phyloP scores from a whole-genome alignment of 1,140 invertebrate genomes.

The Cydia amplana region DNA sequence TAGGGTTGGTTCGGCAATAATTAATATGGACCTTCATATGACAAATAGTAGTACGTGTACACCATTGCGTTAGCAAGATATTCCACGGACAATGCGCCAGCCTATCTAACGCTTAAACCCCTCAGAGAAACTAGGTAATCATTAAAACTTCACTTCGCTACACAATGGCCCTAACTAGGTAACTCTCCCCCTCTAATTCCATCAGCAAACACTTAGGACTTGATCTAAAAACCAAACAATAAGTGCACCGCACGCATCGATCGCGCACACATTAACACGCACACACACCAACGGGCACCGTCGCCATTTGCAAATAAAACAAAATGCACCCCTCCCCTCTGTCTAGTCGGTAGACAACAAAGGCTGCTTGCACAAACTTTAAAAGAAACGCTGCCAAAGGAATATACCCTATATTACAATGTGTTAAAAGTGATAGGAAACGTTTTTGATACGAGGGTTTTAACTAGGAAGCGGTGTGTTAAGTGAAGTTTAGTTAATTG shows the following conservation, averaged over 20 bases:
- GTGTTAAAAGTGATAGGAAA: slow-evolving; percentile 34
- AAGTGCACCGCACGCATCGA: slow-evolving; percentile 67
- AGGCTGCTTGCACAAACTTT: slow-evolving; percentile 59
- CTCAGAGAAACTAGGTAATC: neutral
- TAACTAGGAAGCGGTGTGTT: slow-evolving; percentile 66
- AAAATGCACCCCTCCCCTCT: slow-evolving; percentile 61
- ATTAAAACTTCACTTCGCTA: neutral
- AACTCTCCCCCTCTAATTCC: neutral
- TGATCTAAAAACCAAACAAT: slow-evolving; percentile 25
- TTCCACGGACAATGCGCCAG: neutral
- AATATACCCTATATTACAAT: slow-evolving; percentile 40
- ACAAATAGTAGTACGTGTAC: too few relatives aligned
- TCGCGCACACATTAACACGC: slow-evolving; percentile 58
- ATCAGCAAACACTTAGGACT: slow-evolving; percentile 4
- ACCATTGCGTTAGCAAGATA: neutral
- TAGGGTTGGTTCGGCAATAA: too few relatives aligned
- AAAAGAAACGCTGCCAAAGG: slow-evolving; percentile 10
- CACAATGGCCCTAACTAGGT: slow-evolving; percentile 5
- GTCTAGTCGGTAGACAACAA: slow-evolving; percentile 76
- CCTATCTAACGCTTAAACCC: neutral
- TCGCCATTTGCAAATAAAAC: slow-evolving; percentile 67
- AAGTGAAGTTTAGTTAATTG: slow-evolving; percentile 72
- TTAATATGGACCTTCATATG: too few relatives aligned
- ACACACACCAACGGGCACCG: slow-evolving; percentile 52
- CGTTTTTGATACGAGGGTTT: slow-evolving; percentile 35